A percentile compares a stretch with the other conserved stretches of the same genome.
Evolutionary conservation across 2,888 invertebrate genomes (phyloP).

Genomic region (Chloroclysta siterata): DNA sequence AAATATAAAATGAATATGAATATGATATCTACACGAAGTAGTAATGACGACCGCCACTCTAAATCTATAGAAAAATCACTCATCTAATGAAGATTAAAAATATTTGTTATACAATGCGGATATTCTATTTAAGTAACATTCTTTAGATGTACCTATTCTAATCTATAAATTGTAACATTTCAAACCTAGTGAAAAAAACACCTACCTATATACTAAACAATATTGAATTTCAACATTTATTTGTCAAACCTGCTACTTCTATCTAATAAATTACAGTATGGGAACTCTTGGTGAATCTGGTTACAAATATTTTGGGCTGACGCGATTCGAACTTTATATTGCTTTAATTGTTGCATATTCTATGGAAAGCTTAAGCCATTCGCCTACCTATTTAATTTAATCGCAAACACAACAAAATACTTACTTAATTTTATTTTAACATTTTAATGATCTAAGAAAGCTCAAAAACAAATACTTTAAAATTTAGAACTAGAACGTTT

Average conservation of each 20-base stretch:
- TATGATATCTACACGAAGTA: constrained; percentile 37
- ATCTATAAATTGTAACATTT: constrained; percentile 15
- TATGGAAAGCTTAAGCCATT: constrained; percentile 37
- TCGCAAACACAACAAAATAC: constrained; percentile 13
- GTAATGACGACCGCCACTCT: constrained; percentile 21
- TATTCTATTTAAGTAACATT: constrained; percentile 12
- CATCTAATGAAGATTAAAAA: constrained; percentile 9
- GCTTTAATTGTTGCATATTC: constrained; percentile 19
- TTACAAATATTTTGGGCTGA: constrained; percentile 1
- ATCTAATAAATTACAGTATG: constrained; percentile 1
- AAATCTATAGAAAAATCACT: constrained; percentile 19
- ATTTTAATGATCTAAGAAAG: constrained; percentile 21
- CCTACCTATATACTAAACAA: constrained; percentile 11
- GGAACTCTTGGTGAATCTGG: constrained; percentile 1
- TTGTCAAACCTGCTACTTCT: background rate
- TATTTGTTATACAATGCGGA: constrained; percentile 12
- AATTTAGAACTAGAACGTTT: background rate
- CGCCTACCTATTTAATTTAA: constrained; percentile 23
- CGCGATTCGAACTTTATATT: constrained; percentile 4
- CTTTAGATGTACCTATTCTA: background rate
- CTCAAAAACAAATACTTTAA: constrained; percentile 5
- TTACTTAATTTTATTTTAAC: constrained; percentile 3
- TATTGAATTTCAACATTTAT: constrained; percentile 1
- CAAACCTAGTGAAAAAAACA: constrained; percentile 8
- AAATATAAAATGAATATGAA: constrained; percentile 53